Conservation (phyloP, 2,797 vertebrate genomes). For the Brachyalestes nurse region DNA sequence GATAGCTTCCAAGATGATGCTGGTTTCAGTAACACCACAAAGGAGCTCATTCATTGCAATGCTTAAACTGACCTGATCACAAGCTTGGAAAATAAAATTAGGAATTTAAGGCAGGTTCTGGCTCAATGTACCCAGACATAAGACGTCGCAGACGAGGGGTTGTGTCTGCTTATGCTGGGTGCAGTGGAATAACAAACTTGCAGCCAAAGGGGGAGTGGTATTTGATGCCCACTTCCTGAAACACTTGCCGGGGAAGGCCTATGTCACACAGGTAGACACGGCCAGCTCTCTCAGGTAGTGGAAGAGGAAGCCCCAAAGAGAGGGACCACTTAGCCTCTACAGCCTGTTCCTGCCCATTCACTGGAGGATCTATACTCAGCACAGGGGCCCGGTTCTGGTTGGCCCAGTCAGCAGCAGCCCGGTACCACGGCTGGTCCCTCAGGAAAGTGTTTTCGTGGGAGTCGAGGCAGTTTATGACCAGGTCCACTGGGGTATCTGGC, state of each 20-base stretch:
- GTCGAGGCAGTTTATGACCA: slow-evolving; percentile 98
- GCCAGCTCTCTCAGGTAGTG: slow-evolving; percentile 88
- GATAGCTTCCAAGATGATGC: slow-evolving; percentile 23
- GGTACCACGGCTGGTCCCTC: slow-evolving; percentile 96
- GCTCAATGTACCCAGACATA: slow-evolving; percentile 15
- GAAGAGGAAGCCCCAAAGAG: slow-evolving; percentile 90
- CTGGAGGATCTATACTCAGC: slow-evolving; percentile 94
- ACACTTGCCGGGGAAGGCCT: slow-evolving; percentile 93
- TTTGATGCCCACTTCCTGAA: slow-evolving; percentile 94
- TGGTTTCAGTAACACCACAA: slow-evolving; percentile 35
- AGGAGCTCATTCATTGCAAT: neutral
- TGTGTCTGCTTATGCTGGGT: slow-evolving; percentile 81
- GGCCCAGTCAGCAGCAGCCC: slow-evolving; percentile 93
- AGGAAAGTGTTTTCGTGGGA: slow-evolving; percentile 95
- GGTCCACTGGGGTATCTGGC: slow-evolving; percentile 92
- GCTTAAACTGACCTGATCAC: slow-evolving; percentile 27
- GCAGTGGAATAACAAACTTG: slow-evolving; percentile 97
- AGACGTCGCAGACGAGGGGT: neutral
- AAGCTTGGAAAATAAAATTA: slow-evolving; percentile 12
- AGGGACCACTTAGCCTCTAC: slow-evolving; percentile 98
- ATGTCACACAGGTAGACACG: slow-evolving; percentile 96
- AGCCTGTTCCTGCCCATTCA: slow-evolving; percentile 85
- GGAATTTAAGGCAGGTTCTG: slow-evolving; percentile 63
- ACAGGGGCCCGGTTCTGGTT: slow-evolving; percentile 95
- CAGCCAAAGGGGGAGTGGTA: slow-evolving; percentile 97